phyloP scores from a whole-genome alignment of 2,113 vertebrate species.

The Crotalus horridus region DNA sequence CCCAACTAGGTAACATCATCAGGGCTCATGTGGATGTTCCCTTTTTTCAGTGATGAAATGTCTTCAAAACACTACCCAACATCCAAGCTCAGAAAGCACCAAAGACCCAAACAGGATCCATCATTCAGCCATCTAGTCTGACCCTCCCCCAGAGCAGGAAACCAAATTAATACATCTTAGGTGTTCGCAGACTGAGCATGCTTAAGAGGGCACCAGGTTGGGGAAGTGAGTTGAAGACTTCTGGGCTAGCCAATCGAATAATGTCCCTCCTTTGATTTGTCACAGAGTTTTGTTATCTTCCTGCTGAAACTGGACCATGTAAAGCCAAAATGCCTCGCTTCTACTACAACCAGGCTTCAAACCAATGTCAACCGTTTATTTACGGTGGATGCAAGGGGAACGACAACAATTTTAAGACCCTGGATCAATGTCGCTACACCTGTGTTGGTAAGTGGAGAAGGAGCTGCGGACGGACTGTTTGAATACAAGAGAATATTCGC shows the following conservation, averaged over 20 bases:
- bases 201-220: neutral
- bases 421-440: neutral
- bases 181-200: neutral
- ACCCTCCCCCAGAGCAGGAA: neutral
- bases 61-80: no score
- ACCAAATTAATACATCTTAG: neutral
- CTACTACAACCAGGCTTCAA: neutral
- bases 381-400: neutral
- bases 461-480: neutral
- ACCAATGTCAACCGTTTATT: neutral
- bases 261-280: no score
- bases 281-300: neutral
- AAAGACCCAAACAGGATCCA: neutral
- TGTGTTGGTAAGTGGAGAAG: no score
- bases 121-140: neutral
- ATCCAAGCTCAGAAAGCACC: no score
- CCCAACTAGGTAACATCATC: no score
- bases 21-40: no score
- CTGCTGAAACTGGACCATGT: neutral
- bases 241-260: no score
- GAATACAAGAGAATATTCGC: neutral
- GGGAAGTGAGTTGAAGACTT: neutral
- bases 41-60: no score
- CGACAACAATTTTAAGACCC: neutral
- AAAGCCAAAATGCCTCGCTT: neutral